phyloP scores from a whole-genome alignment of 2,888 invertebrate genomes.

The Pimpla rufipes region DNA sequence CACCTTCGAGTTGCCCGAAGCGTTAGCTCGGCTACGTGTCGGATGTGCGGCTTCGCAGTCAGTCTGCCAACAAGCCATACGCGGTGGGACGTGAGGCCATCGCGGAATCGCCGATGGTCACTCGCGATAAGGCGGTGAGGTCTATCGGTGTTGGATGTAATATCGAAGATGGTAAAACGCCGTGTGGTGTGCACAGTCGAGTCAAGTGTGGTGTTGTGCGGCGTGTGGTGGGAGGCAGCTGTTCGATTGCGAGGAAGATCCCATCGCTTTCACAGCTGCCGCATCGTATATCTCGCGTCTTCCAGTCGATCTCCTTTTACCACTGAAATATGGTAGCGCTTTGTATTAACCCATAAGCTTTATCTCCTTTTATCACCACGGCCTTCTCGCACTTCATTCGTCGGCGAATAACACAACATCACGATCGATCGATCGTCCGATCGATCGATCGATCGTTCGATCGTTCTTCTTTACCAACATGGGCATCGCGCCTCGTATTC shows the following conservation, averaged over 20 bases:
- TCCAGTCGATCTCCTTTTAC: constrained; percentile 35
- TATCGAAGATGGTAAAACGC: constrained; percentile 50
- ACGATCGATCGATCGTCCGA: constrained; percentile 10
- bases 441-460: constrained; percentile 11
- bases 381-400: constrained; percentile 28
- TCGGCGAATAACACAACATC: constrained; percentile 15
- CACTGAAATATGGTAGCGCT: constrained; percentile 37
- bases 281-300: constrained; percentile 36
- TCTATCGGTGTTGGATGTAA: constrained; percentile 55
- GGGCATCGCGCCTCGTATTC: too few species aligned
- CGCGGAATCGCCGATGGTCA: constrained; percentile 61
- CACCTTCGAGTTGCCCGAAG: constrained; percentile 14
- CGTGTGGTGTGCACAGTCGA: constrained; percentile 30
- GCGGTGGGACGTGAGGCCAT: constrained; percentile 21
- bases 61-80: constrained; percentile 29
- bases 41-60: background rate
- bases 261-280: constrained; percentile 66
- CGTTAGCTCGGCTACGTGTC: constrained; percentile 13
- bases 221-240: constrained; percentile 79
- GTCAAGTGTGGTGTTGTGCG: constrained; percentile 26
- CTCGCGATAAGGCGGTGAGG: constrained; percentile 45
- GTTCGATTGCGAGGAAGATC: constrained; percentile 70
- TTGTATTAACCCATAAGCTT: constrained; percentile 16
- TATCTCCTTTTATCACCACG: constrained; percentile 26
- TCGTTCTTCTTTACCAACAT: constrained; percentile 28